These are phyloP conservation scores for Phrixothrix hirtus DNA, from an alignment of 2,888 invertebrate species.

Conservation along the genomic window DNA sequence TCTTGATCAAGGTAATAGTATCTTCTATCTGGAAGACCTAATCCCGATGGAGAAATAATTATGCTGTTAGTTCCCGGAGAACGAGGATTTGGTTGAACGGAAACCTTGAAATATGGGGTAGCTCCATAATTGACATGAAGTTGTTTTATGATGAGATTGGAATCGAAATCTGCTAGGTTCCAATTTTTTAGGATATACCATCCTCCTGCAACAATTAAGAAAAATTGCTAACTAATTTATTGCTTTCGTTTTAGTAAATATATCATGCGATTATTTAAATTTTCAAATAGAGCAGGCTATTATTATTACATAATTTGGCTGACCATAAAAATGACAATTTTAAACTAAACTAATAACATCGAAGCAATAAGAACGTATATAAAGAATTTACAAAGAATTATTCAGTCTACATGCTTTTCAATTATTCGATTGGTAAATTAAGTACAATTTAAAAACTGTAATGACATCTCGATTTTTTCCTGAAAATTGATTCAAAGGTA, in stretches of 20 bases:
- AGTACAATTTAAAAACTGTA: no score
- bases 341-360: no score
- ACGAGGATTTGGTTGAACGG: constrained; percentile 59
- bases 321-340: no score
- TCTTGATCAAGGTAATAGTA: constrained; percentile 57
- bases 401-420: no score
- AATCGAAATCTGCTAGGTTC: constrained; percentile 54
- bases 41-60: constrained; percentile 60
- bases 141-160: constrained; percentile 49
- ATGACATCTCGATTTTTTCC: no score
- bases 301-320: no score
- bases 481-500: no score
- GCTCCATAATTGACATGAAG: constrained; percentile 59
- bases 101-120: constrained; percentile 59
- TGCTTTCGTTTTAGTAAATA: background rate
- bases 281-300: no score
- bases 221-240: background rate
- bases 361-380: no score
- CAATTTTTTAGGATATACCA: constrained; percentile 58
- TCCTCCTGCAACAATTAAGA: constrained; percentile 53
- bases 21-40: constrained; percentile 60
- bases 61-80: constrained; percentile 57
- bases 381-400: no score
- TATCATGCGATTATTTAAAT: no score
- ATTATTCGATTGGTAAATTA: no score